A percentile compares a stretch with the other conserved stretches of the same genome.
phyloP scores from a whole-genome alignment of 2,888 invertebrate genomes.

The Zeuzera pyrina region DNA sequence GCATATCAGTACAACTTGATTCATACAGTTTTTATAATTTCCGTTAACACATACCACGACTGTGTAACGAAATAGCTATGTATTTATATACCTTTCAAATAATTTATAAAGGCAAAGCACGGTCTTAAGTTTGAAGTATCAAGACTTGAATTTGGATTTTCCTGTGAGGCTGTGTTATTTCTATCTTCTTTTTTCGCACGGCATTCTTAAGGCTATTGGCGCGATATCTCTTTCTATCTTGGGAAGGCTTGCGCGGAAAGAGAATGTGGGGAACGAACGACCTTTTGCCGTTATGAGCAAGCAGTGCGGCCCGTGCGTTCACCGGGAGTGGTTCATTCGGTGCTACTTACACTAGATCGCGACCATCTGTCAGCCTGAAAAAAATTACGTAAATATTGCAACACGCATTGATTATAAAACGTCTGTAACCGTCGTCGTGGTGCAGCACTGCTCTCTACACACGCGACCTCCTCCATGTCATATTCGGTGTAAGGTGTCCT shows the following conservation, averaged over 20 bases:
- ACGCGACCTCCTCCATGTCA: background rate
- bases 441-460: conserved; percentile 22
- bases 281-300: conserved; percentile 68
- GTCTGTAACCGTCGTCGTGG: conserved; percentile 34
- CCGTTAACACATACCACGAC: conserved; percentile 50
- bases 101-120: conserved; percentile 65
- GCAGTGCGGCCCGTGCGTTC: conserved; percentile 70
- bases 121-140: conserved; percentile 66
- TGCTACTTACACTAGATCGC: conserved; percentile 34
- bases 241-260: conserved; percentile 73
- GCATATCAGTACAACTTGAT: too few relatives aligned
- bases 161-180: conserved; percentile 48
- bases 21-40: conserved; percentile 23
- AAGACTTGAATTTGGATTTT: conserved; percentile 68
- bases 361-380: conserved; percentile 57
- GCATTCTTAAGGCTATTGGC: conserved; percentile 23
- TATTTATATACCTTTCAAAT: conserved; percentile 62
- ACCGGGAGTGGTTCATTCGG: conserved; percentile 48
- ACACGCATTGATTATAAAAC: conserved; percentile 63
- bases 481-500: conserved; percentile 28
- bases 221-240: conserved; percentile 50
- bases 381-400: conserved; percentile 71
- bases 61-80: conserved; percentile 53
- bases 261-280: conserved; percentile 73
- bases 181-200: conserved; percentile 33